A percentile compares a stretch with the other conserved stretches of the same genome.
These are phyloP conservation scores for Phymanthus crucifer DNA, from an alignment of 92 coral and sea anemone genomes.

Conservation along the genomic window DNA sequence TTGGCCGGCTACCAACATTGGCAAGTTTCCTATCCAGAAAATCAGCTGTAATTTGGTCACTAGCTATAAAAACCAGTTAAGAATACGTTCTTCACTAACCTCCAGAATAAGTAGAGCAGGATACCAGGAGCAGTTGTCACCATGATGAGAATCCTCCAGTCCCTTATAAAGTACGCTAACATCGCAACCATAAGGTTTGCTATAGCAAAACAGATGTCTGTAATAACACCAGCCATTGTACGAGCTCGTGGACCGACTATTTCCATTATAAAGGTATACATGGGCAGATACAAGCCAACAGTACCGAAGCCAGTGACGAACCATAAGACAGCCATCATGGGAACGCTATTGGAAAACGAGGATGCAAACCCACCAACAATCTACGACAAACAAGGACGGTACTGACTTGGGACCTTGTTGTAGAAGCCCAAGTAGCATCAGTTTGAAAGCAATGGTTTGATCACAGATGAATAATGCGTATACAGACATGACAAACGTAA, in stretches of 20 bases:
- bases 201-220: slow-evolving; percentile 42
- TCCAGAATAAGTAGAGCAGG: slow-evolving; percentile 42
- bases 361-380: slow-evolving; percentile 37
- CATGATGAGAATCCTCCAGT: slow-evolving; percentile 59
- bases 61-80: no score
- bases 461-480: no score
- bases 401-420: no score
- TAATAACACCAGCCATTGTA: slow-evolving; percentile 53
- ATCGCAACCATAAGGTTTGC: slow-evolving; percentile 45
- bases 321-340: slow-evolving; percentile 56
- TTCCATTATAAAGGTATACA: slow-evolving; percentile 53
- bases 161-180: slow-evolving; percentile 54
- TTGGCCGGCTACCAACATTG: no score
- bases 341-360: slow-evolving; percentile 49
- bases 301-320: slow-evolving; percentile 44
- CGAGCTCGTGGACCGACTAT: slow-evolving; percentile 55
- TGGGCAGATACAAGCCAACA: slow-evolving; percentile 37
- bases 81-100: slow-evolving; percentile 22
- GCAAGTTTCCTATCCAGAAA: no score
- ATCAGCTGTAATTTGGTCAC: no score
- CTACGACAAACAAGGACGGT: no score
- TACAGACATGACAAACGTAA: no score
- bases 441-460: no score
- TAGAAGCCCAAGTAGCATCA: no score
- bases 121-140: slow-evolving; percentile 49